Evolutionary conservation across 2,113 vertebrate genomes (phyloP), one percentile per base, ranked within the genome.

Genomic region (Oncorhynchus masou): DNA sequence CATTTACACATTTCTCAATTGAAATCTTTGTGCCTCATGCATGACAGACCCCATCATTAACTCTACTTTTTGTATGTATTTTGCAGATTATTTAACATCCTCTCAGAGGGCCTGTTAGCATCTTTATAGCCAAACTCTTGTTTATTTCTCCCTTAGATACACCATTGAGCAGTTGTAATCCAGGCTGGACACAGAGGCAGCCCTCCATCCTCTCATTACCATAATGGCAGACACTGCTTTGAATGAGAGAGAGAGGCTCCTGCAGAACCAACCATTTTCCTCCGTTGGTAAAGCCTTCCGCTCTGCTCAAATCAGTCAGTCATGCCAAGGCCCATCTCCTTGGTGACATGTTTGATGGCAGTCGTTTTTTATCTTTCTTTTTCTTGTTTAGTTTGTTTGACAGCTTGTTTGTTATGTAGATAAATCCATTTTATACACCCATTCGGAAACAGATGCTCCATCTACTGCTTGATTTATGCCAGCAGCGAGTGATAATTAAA

Each of bases 391-490:
- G 27, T 7, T 19, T 68, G 27, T 7, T 19, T 68, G 66, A 68
- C 27, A 68, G 66, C 66, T 34, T 68, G 31, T 68, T 68, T 29
- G 66, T 34, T 25, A 19, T 34, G 5, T 19, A 34, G 16, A 68
- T 68, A 2, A 31, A 68, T 68, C 20, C 31, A 39, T 39, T 68
- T 34, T 39, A 68, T 31, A 68, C 13, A 3, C 7, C 15, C 66
- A 31, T 8, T 31, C 66, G 9, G 9, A 66, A 12, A 66, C 11
- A 66, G 11, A 27, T 68, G 66, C 31, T 39, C 31, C 16, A 34
- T 68, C 59, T 68, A 24, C 16, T 68, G 16, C n/a, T 62, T 62
- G 71, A 64, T 65, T 64, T 24, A 74, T 48, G 31, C n/a, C 29
- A 34, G 69, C 22, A 49, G 6, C 4, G 25, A 29, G n/a, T 39